A percentile compares a stretch with the other conserved stretches of the same genome.
Conservation (phyloP, 2,113 vertebrate genomes). For the Serinus canaria region DNA sequence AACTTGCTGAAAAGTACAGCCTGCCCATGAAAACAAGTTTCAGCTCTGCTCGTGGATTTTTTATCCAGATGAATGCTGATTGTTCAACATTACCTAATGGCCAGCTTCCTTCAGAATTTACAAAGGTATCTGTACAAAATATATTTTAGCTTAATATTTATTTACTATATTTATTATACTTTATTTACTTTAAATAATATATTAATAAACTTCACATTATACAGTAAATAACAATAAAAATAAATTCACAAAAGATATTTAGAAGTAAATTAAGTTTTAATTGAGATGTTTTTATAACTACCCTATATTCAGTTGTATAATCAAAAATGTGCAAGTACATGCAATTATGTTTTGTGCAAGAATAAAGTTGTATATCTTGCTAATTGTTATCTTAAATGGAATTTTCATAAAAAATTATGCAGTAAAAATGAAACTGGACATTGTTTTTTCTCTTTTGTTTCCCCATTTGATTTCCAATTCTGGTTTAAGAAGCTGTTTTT, state of each 20-base stretch:
- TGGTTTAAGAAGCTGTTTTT: not conserved
- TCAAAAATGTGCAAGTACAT: not conserved
- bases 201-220: not conserved
- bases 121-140: slow-evolving; percentile 82
- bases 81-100: slow-evolving; percentile 73
- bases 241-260: not conserved
- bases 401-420: not conserved
- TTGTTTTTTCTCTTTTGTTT: not conserved
- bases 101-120: slow-evolving; percentile 89
- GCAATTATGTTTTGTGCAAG: not conserved
- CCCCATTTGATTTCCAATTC: not conserved
- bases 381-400: not conserved
- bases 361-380: not conserved
- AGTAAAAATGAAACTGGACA: not conserved
- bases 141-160: not conserved
- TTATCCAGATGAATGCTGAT: slow-evolving; percentile 90
- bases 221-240: not conserved
- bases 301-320: not conserved
- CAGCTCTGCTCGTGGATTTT: slow-evolving; percentile 90
- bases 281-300: not conserved
- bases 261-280: not conserved
- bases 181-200: not conserved
- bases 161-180: not conserved
- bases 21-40: slow-evolving; percentile 93
- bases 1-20: slow-evolving; percentile 84